Evolutionary conservation across 2,797 vertebrate genomes (phyloP).

Genomic region (Eulemur albifrons): DNA sequence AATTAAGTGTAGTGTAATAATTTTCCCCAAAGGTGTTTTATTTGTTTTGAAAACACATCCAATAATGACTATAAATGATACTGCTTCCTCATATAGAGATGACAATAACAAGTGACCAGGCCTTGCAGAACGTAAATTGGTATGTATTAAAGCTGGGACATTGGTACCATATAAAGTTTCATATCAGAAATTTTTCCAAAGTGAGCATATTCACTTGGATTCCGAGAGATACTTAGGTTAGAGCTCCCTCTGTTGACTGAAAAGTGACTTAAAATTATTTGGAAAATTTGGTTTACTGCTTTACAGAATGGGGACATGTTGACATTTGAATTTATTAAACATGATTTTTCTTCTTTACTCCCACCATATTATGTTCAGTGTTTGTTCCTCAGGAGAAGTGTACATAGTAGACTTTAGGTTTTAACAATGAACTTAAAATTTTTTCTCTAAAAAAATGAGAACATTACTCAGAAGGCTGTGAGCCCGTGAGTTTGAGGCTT

Average conservation of each 20-base stretch:
- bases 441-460: conserved; percentile 46
- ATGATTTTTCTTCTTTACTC: conserved; percentile 45
- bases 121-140: conserved; percentile 45
- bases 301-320: conserved; percentile 18
- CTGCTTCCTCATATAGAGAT: conserved; percentile 23
- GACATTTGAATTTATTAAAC: conserved; percentile 35
- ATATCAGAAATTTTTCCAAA: conserved; percentile 24
- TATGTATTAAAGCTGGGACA: conserved; percentile 20
- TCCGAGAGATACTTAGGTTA: conserved; percentile 68
- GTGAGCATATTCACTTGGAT: neutral
- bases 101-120: neutral
- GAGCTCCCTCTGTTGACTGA: conserved; percentile 77
- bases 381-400: conserved; percentile 29
- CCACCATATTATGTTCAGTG: neutral
- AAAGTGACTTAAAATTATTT: conserved; percentile 44
- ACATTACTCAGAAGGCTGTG: neutral
- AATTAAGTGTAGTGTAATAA: conserved; percentile 39
- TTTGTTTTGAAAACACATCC: conserved; percentile 45
- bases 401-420: conserved; percentile 29
- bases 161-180: conserved; percentile 44
- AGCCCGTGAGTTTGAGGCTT: neutral
- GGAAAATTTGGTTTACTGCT: conserved; percentile 22
- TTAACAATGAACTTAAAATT: conserved; percentile 42
- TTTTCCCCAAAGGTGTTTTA: neutral
- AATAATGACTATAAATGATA: conserved; percentile 37